phyloP scores from a whole-genome alignment of 2,888 invertebrate species.

The Amitus sp. region DNA sequence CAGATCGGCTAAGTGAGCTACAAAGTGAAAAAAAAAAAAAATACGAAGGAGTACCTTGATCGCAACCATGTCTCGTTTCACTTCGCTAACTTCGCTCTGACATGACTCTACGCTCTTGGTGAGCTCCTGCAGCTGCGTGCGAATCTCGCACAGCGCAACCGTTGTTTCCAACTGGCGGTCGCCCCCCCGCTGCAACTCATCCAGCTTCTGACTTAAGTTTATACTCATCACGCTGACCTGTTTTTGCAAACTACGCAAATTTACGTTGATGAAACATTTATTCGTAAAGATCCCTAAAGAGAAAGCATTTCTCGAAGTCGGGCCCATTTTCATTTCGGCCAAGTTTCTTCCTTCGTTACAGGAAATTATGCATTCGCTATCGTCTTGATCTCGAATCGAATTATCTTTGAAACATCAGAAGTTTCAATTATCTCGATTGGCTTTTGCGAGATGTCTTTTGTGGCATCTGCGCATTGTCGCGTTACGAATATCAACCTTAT shows the following conservation, averaged over 20 bases:
- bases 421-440: too few species aligned
- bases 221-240: conserved; percentile 98
- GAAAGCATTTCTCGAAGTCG: too few species aligned
- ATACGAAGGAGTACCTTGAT: conserved; percentile 74
- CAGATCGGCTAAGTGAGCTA: conserved; percentile 1
- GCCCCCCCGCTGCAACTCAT: conserved; percentile 86
- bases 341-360: too few species aligned
- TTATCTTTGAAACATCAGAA: too few species aligned
- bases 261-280: conserved; percentile 26
- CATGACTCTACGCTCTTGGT: conserved; percentile 95
- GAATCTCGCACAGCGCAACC: conserved; percentile 92
- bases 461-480: too few species aligned
- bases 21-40: conserved; percentile 7
- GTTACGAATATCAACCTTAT: too few species aligned
- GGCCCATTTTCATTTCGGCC: too few species aligned
- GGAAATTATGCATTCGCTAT: too few species aligned
- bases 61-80: conserved; percentile 94
- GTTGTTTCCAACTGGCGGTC: conserved; percentile 93
- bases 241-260: conserved; percentile 86
- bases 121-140: conserved; percentile 91
- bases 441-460: too few species aligned
- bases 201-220: conserved; percentile 93
- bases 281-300: too few species aligned
- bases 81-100: conserved; percentile 93
- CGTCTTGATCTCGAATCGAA: too few species aligned